phyloP scores from a whole-genome alignment of 2,113 vertebrate genomes.

The Cyprinodon variegatus region DNA sequence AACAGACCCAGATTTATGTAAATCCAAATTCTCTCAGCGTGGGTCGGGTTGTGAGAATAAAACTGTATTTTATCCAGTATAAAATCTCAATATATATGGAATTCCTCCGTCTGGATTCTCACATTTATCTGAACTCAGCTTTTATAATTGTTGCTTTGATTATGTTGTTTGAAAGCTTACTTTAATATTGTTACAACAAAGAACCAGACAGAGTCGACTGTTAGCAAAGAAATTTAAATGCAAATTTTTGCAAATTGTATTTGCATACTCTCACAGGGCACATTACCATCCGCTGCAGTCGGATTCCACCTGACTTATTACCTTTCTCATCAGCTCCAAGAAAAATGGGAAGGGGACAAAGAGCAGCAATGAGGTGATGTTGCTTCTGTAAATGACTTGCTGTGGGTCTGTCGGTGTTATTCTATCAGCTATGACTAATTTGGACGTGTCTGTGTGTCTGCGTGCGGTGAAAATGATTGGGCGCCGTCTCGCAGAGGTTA shows the following conservation, averaged over 20 bases:
- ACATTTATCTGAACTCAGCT: background rate
- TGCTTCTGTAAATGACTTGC: conserved; percentile 15
- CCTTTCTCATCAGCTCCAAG: conserved; percentile 15
- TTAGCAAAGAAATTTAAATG: conserved; percentile 47
- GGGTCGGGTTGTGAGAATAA: too few species aligned
- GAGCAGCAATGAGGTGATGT: conserved; percentile 1
- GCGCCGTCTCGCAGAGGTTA: background rate
- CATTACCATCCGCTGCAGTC: conserved; percentile 24
- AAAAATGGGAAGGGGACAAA: conserved; percentile 21
- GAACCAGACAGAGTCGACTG: conserved; percentile 24
- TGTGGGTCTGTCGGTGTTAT: conserved; percentile 1
- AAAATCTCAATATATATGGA: too few species aligned
- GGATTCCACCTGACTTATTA: conserved; percentile 26
- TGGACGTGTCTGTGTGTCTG: background rate
- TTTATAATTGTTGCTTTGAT: conserved; percentile 15
- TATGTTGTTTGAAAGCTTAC: conserved; percentile 25
- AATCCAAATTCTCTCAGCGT: too few species aligned
- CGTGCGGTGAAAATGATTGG: background rate
- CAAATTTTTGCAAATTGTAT: conserved; percentile 51
- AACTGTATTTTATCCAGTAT: too few species aligned
- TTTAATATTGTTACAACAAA: conserved; percentile 18
- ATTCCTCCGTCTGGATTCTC: background rate
- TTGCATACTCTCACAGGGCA: conserved; percentile 38
- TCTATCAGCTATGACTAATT: background rate
- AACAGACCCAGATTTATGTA: too few species aligned